phyloP scores from a whole-genome alignment of 2,797 vertebrate species.

The Poecilia picta region DNA sequence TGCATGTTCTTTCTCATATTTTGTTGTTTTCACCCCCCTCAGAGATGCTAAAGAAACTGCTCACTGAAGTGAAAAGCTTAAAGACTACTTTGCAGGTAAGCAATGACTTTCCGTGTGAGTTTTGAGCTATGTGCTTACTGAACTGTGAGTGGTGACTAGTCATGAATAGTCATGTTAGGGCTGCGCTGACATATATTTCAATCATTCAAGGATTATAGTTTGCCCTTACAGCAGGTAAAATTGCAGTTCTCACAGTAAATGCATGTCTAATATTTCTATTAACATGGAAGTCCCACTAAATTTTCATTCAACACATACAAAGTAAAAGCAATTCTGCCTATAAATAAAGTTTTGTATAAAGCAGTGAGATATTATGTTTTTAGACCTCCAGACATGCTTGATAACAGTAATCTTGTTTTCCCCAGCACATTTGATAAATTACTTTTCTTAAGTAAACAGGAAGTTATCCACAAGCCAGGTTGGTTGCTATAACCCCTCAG shows the following conservation, averaged over 20 bases:
- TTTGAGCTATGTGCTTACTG: neutral
- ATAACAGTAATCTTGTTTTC: neutral
- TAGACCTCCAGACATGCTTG: neutral
- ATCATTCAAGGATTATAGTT: neutral
- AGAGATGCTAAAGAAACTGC: conserved; percentile 76
- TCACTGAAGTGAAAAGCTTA: conserved; percentile 74
- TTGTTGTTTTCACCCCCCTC: conserved; percentile 50
- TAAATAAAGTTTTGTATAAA: neutral
- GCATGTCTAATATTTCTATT: neutral
- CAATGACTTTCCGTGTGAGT: neutral
- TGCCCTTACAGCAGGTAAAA: neutral
- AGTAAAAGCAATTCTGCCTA: neutral
- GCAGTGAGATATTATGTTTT: neutral
- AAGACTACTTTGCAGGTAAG: conserved; percentile 79
- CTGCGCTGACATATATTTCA: neutral
- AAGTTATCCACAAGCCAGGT: conserved; percentile 34
- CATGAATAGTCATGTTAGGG: neutral
- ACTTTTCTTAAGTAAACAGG: conserved; percentile 51
- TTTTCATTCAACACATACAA: neutral
- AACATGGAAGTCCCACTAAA: neutral
- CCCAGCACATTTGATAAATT: neutral
- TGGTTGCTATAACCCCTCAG: conserved; percentile 39
- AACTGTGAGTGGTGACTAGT: neutral
- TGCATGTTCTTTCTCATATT: conserved; percentile 42
- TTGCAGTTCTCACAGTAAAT: neutral